These are phyloP conservation scores for Meiosimyza decipiens DNA, from an alignment of 2,888 invertebrate species.

Conservation along the genomic window DNA sequence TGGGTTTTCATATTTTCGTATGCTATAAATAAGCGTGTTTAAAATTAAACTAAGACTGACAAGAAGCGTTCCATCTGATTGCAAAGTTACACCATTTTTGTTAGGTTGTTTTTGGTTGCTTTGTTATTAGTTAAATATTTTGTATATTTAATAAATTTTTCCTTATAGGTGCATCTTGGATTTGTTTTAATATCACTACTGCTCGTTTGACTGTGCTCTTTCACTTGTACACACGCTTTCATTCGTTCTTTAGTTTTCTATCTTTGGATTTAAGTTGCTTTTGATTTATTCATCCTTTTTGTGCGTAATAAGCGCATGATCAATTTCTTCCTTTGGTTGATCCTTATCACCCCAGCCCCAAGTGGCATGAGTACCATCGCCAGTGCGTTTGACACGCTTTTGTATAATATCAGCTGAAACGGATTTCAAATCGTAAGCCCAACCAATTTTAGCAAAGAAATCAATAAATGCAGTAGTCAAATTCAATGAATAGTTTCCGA, in stretches of 20 bases:
- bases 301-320: conserved; percentile 71
- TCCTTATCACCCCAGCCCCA: conserved; percentile 87
- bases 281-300: conserved; percentile 69
- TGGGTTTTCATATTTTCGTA: conserved; percentile 31
- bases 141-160: no score
- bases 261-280: conserved; percentile 14
- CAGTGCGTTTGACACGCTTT: conserved; percentile 78
- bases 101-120: no score
- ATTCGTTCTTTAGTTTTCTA: conserved; percentile 14
- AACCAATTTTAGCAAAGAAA: conserved; percentile 83
- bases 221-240: not conserved
- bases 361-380: conserved; percentile 78
- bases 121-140: no score
- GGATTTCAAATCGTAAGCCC: conserved; percentile 88
- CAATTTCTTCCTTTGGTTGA: conserved; percentile 70
- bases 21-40: no score
- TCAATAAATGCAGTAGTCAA: conserved; percentile 83
- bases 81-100: no score
- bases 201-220: not conserved
- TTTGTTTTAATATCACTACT: no score
- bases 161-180: no score
- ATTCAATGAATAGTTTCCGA: conserved; percentile 79
- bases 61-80: no score
- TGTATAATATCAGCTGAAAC: conserved; percentile 78
- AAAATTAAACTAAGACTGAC: no score